Evolutionary conservation across 1,140 invertebrate species (phyloP).

Genomic region (Drosophila funebris): DNA sequence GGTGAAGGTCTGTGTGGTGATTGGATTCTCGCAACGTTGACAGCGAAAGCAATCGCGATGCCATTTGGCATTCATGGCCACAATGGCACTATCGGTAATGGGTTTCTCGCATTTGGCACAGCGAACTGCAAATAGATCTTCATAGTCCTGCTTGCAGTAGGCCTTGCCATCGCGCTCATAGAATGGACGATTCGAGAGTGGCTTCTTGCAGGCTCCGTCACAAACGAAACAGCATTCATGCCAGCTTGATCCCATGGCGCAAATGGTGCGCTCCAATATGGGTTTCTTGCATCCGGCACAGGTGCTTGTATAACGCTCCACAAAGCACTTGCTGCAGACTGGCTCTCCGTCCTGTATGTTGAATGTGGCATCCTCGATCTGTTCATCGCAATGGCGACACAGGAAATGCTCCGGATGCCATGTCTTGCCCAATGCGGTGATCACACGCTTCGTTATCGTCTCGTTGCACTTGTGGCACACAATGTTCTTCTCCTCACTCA

Average conservation of each 20-base stretch:
- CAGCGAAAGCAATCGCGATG: constrained; percentile 89
- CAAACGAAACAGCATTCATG: constrained; percentile 95
- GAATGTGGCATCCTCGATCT: constrained; percentile 86
- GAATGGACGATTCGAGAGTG: constrained; percentile 88
- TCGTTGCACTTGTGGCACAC: constrained; percentile 79
- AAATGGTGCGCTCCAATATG: constrained; percentile 87
- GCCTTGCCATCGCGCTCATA: constrained; percentile 88
- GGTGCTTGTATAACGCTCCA: constrained; percentile 88
- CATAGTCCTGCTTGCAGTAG: constrained; percentile 90
- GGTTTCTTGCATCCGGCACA: constrained; percentile 89
- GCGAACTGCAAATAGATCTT: constrained; percentile 90
- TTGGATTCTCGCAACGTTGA: constrained; percentile 87
- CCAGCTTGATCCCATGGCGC: constrained; percentile 91
- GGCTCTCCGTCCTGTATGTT: constrained; percentile 88
- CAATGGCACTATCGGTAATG: constrained; percentile 88
- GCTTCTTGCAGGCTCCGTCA: constrained; percentile 88
- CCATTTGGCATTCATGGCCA: constrained; percentile 88
- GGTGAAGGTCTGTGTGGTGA: constrained; percentile 86
- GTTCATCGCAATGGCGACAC: constrained; percentile 89
- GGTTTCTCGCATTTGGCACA: constrained; percentile 90
- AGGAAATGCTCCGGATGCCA: constrained; percentile 99
- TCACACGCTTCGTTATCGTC: constrained; percentile 68
- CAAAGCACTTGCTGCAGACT: constrained; percentile 90
- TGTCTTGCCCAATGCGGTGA: constrained; percentile 97
- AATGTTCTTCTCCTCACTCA: constrained; percentile 43